These are phyloP conservation scores for Protomyctophum bolini DNA, from an alignment of 2,113 vertebrate genomes.

Conservation along the genomic window DNA sequence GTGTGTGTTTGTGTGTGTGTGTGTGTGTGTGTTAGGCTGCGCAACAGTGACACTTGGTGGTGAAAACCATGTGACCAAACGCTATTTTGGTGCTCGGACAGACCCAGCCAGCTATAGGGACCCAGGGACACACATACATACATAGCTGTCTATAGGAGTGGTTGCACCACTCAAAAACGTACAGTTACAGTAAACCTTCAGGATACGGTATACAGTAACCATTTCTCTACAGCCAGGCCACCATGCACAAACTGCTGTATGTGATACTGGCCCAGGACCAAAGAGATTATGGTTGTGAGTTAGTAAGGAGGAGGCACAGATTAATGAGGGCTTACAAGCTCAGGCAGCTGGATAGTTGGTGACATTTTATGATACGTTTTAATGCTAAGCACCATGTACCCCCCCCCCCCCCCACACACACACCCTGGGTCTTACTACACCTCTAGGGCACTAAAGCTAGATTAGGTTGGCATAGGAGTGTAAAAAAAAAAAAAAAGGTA, in stretches of 20 bases:
- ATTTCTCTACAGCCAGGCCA: no score
- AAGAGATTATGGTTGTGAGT: slow-evolving; percentile 32
- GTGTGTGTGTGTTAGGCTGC: no score
- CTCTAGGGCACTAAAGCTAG: not conserved
- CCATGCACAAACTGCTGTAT: not conserved
- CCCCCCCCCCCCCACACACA: slow-evolving; percentile 1
- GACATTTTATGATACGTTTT: not conserved
- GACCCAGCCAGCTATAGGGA: no score
- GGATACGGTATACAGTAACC: no score
- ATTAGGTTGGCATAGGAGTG: not conserved
- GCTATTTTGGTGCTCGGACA: no score
- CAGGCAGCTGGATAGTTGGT: not conserved
- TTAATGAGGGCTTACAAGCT: slow-evolving; percentile 35
- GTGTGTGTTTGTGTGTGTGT: no score
- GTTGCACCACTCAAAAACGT: no score
- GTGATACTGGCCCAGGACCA: slow-evolving; percentile 6
- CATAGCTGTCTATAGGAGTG: no score
- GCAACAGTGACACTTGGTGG: no score
- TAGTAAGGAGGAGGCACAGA: slow-evolving; percentile 22
- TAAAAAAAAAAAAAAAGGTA: not conserved
- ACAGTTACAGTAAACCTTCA: no score
- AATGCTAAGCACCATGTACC: slow-evolving; percentile 27
- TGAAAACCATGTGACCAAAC: no score
- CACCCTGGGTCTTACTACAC: slow-evolving; percentile 10
- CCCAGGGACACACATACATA: no score